Evolutionary conservation across 2,113 vertebrate genomes (phyloP).

Genomic region (Dipodomys merriami): DNA sequence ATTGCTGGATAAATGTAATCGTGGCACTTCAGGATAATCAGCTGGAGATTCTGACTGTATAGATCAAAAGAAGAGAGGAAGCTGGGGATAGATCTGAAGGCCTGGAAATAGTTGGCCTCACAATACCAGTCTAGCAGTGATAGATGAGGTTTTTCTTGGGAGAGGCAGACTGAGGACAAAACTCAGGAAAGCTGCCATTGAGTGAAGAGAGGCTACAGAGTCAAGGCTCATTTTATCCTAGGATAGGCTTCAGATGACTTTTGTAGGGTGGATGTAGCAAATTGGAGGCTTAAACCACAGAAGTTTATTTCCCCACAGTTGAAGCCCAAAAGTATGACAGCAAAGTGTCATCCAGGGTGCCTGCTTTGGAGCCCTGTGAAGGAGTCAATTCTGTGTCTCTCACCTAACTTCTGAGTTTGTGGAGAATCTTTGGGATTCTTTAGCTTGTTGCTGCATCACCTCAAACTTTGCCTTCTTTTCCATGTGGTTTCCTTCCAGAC

Average conservation of each 20-base stretch:
- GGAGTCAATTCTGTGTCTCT: neutral
- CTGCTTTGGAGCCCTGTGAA: neutral
- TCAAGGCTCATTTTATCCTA: neutral
- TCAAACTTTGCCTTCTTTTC: neutral
- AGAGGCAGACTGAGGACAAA: neutral
- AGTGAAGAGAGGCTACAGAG: neutral
- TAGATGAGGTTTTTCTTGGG: neutral
- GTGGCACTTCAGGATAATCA: neutral
- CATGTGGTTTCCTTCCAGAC: neutral
- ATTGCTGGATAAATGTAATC: neutral
- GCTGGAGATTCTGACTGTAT: neutral
- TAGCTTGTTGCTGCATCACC: neutral
- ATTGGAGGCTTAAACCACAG: neutral
- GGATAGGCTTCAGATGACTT: neutral
- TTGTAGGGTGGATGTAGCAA: neutral
- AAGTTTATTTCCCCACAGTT: neutral
- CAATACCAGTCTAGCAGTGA: neutral
- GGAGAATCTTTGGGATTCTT: neutral
- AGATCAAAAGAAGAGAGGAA: constrained; percentile 4
- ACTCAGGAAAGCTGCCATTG: neutral
- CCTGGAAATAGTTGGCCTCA: neutral
- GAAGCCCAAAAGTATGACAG: neutral
- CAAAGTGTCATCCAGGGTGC: neutral
- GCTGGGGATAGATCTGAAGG: neutral
- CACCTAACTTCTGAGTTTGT: neutral